Evolutionary conservation across 2,113 vertebrate genomes (phyloP), one percentile per base, ranked within the genome.

Genomic region (Mus spicilegus): DNA sequence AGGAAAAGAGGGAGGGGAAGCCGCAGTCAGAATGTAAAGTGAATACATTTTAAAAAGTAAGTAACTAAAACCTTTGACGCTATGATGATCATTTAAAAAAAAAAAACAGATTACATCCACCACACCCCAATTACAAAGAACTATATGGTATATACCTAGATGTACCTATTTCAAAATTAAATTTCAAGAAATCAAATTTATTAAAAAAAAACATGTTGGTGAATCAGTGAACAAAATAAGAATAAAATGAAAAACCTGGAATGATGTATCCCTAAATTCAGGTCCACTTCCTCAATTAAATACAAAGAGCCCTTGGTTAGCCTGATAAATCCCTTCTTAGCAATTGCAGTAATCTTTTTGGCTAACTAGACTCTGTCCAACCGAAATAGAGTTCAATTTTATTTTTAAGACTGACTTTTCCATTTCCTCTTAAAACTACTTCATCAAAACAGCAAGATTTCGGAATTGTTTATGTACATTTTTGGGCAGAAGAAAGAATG

Each of bases 401-500:
- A 42, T 39, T 80, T 85, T 58, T 85, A 91, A 93, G 13, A 10
- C 90, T 92, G 11, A 39, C 4, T 80, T 93, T 82, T 91, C 46
- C 69, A 84, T 77, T 92, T 96, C 51, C 46, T 81, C 88, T 67
- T 19, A 73, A 58, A 67, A 49, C 61, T 87, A 33, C 95, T 76
- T 87, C 42, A 87, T 63, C 0, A 5, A 89, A 78, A 70, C 42
- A 42, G 24, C 2, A 75, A 76, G 67, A 33, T 77, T 56, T 93
- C 49, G 67, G 63, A 91, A 81, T 46, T 76, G 46, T 33, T 89
- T 81, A 58, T 36, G 63, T 30, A 93, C 26, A 33, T 46, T 87
- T 73, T 78, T 75, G 86, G 88, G 75, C 42, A 70, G 58, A 89
- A 39, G 80, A 51, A 65, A 94, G 70, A 90, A 86, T 70, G 51